A percentile compares a stretch with the other conserved stretches of the same genome.
Conservation (phyloP, 2,797 vertebrate genomes). For the Phrynocephalus vlangalii region DNA sequence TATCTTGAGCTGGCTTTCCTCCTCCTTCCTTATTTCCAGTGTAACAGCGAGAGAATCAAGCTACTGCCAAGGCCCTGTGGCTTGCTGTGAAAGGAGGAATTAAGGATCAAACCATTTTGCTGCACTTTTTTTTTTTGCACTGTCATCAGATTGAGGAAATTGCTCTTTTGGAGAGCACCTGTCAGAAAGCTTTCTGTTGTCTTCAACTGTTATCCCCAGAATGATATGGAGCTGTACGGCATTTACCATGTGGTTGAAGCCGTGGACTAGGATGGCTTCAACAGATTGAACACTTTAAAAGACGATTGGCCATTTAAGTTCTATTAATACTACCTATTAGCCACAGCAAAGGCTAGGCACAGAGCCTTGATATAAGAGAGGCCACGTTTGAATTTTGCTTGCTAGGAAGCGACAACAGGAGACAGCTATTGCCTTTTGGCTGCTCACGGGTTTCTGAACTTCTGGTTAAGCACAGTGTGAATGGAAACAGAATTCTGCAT, state of each 20-base stretch:
- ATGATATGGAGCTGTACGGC: neutral
- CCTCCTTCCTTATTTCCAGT: neutral
- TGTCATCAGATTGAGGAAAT: neutral
- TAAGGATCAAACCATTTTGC: neutral
- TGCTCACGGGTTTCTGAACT: no score
- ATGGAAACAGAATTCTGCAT: no score
- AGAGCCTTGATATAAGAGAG: no score
- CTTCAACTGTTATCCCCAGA: neutral
- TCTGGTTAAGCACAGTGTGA: no score
- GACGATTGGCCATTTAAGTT: neutral
- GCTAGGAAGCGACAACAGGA: no score
- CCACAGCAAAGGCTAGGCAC: no score
- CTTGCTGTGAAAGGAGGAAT: slow-evolving; percentile 2
- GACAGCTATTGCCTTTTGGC: no score
- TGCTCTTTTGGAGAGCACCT: neutral
- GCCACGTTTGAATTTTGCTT: no score
- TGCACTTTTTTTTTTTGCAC: neutral
- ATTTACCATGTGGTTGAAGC: neutral
- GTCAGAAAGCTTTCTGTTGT: neutral
- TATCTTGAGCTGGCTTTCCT: neutral
- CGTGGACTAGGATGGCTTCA: neutral
- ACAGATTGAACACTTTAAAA: no score
- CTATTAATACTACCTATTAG: neutral
- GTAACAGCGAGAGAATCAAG: slow-evolving; percentile 5
- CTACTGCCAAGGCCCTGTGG: neutral